Conservation (phyloP, 2,797 vertebrate species). For the Adelosebastes latens region DNA sequence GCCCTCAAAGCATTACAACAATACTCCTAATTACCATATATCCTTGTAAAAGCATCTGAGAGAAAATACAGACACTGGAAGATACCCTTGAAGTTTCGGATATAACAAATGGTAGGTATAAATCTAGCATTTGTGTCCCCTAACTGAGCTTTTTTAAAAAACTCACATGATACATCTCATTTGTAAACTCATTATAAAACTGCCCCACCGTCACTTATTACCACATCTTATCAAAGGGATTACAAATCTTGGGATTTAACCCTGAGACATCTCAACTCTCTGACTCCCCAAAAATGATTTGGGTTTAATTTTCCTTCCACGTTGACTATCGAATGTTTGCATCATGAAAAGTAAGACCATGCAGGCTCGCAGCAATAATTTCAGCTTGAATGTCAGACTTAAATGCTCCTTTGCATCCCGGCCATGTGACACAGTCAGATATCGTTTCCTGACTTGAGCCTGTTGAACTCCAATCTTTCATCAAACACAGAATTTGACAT, state of each 20-base stretch:
- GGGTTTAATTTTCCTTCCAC: slow-evolving; percentile 34
- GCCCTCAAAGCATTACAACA: not conserved
- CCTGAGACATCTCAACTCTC: slow-evolving; percentile 24
- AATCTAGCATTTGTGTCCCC: not conserved
- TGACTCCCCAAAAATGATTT: slow-evolving; percentile 7
- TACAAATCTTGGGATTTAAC: slow-evolving; percentile 28
- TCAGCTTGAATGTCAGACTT: slow-evolving; percentile 63
- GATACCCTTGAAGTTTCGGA: not conserved
- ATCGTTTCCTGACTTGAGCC: slow-evolving; percentile 67
- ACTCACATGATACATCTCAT: slow-evolving; percentile 7
- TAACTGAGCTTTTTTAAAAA: not conserved
- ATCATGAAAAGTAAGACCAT: slow-evolving; percentile 58
- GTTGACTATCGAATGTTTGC: slow-evolving; percentile 52
- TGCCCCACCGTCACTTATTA: slow-evolving; percentile 8
- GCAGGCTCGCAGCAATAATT: slow-evolving; percentile 68
- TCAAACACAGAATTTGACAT: slow-evolving; percentile 79
- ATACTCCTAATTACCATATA: not conserved
- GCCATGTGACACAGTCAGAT: slow-evolving; percentile 75
- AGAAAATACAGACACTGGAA: not conserved
- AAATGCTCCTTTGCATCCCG: slow-evolving; percentile 69
- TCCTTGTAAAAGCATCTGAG: not conserved
- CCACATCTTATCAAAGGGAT: slow-evolving; percentile 22
- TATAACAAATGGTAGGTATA: not conserved
- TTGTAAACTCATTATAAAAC: slow-evolving; percentile 15
- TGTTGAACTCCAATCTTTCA: slow-evolving; percentile 76